A percentile compares a stretch with the other conserved stretches of the same genome.
Conservation (phyloP, 2,113 vertebrate genomes). For the Sclerurus mexicanus region DNA sequence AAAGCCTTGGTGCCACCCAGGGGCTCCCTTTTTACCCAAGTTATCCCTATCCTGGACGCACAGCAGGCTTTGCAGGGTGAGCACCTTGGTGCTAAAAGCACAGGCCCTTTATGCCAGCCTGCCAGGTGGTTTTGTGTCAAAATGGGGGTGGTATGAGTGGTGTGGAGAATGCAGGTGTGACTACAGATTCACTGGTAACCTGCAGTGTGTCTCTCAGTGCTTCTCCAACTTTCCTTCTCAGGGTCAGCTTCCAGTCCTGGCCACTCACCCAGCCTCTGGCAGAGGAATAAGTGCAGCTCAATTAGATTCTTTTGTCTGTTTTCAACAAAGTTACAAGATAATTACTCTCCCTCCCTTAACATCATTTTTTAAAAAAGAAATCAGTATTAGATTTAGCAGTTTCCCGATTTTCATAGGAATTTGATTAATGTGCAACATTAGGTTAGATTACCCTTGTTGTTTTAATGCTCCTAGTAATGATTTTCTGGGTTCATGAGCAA, state of each 20-base stretch:
- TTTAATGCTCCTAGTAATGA: neutral
- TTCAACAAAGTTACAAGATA: neutral
- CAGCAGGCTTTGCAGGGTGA: neutral
- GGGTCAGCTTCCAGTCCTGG: accelerated
- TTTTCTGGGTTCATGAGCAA: neutral
- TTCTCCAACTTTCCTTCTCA: neutral
- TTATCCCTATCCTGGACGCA: accelerated
- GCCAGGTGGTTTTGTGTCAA: accelerated
- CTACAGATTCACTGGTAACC: neutral
- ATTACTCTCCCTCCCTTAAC: neutral
- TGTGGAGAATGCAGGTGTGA: neutral
- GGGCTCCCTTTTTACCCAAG: too few relatives aligned
- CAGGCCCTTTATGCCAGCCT: accelerated
- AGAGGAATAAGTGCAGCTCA: neutral
- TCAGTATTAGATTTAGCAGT: neutral
- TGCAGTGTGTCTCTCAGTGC: accelerated
- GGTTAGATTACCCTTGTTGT: neutral
- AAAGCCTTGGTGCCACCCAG: accelerated
- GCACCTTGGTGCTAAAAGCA: neutral
- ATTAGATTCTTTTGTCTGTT: neutral
- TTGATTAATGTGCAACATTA: neutral
- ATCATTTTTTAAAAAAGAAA: neutral
- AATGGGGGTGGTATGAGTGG: neutral
- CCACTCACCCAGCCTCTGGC: accelerated
- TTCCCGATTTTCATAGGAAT: neutral